Percentiles rank a stretch among this genome's conserved stretches.
These are phyloP conservation scores for Saguinus midas DNA, from an alignment of 2,113 vertebrate genomes.

Conservation along the genomic window DNA sequence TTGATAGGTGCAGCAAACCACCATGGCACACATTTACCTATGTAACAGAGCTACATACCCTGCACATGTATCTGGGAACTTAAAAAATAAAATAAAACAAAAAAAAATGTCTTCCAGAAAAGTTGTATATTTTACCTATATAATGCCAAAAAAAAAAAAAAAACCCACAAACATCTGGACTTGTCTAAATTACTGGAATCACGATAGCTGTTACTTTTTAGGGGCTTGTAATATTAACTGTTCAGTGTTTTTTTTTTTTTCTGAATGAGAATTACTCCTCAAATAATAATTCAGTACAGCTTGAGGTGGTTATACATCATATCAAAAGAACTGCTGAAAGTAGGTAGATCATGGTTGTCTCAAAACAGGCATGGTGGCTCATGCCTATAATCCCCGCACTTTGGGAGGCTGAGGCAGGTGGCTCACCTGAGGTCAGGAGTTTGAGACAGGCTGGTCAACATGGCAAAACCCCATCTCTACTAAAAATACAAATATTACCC, in stretches of 20 bases:
- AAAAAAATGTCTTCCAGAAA: background rate
- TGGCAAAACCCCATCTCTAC: too few species aligned
- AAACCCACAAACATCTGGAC: too few species aligned
- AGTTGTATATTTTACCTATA: background rate
- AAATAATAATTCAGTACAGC: background rate
- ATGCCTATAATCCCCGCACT: too few species aligned
- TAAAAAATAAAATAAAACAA: too few species aligned
- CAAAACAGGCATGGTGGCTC: background rate
- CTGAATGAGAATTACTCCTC: background rate
- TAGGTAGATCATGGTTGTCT: background rate
- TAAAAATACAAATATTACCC: too few species aligned
- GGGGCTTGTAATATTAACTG: background rate
- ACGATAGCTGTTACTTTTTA: background rate
- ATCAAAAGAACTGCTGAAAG: background rate
- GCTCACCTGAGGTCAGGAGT: too few species aligned
- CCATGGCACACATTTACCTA: too few species aligned
- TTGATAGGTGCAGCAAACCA: too few species aligned
- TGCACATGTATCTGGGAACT: too few species aligned
- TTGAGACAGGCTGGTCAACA: too few species aligned
- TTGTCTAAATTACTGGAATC: background rate
- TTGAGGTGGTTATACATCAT: background rate
- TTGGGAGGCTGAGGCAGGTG: too few species aligned
- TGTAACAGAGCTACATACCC: too few species aligned
- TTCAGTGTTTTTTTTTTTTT: background rate
- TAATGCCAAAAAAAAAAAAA: background rate